Evolutionary conservation across 1,140 invertebrate species (phyloP), one percentile per base, ranked within the genome.

Genomic region (Rhagoletis zephyria): DNA sequence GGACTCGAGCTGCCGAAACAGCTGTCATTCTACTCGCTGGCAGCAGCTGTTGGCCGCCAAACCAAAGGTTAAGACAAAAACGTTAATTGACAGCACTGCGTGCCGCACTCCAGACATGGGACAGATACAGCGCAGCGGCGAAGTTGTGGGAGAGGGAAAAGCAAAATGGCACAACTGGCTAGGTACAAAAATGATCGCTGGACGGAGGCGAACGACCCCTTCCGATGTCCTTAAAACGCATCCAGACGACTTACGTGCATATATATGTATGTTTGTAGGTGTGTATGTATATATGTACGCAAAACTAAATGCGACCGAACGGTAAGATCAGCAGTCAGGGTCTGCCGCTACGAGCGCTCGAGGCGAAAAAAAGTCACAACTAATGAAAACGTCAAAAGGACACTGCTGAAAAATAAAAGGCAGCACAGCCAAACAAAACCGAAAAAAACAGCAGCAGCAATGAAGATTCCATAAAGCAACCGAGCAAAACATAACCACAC

Each of bases 11-110:
- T 19, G 56, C 45, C 16, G 6, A 51, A 51, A 81, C 74, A 81
- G 74, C 74, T 81, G 74, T 81, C 74, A 7, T 77, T 48, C 14
- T n/a, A 16, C 16, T 4, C 12, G 16, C 12, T n/a, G 48, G 12
- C 48, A 19, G 74, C 74, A 81, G 74, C 74, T 81, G 74, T 81
- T 81, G 74, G 19, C 14, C 48, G 40, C 67, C 7, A 19, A 56
- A 12, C 48, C 48, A 56, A 81, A 81, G 74, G 74, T 81, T 81
- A 81, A 81, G 48, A 19, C 48, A 81, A 81, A 81, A 45, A 56
- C 56, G 7, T 81, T 81, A 56, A 59, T 81, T 16, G 48, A 19
- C 70, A 45, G 70, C 48, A 81, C 5, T 30, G 64, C 61, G 64
- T 64, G 10, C 16, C 16, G 30, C 30, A 67, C 64, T 40, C n/a